Conservation (phyloP, 2,797 vertebrate species). For the Nyctibius grandis region DNA sequence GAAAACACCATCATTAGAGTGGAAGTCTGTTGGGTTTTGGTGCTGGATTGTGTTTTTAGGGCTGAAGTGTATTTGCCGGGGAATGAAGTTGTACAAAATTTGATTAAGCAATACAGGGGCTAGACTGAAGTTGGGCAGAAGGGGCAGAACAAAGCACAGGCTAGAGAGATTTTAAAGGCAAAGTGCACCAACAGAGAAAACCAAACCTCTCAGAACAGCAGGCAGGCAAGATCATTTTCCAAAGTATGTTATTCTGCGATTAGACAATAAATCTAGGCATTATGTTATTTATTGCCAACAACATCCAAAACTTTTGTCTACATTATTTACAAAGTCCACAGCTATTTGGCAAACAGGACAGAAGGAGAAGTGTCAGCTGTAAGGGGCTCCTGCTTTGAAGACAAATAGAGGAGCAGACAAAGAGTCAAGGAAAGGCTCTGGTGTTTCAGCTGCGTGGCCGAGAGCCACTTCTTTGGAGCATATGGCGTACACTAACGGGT, state of each 20-base stretch:
- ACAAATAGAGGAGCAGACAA: constrained; percentile 42
- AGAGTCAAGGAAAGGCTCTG: constrained; percentile 28
- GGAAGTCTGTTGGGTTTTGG: not conserved
- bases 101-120: not conserved
- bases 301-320: not conserved
- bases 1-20: not conserved
- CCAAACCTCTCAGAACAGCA: not conserved
- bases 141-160: not conserved
- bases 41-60: not conserved
- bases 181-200: not conserved
- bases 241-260: not conserved
- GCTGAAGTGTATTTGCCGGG: not conserved
- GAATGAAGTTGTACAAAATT: not conserved
- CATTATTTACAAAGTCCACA: not conserved
- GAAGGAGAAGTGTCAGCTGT: constrained; percentile 3
- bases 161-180: not conserved
- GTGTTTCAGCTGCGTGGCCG: constrained; percentile 32
- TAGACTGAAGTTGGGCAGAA: not conserved
- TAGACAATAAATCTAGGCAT: not conserved
- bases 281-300: not conserved
- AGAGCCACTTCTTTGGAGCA: constrained; percentile 48
- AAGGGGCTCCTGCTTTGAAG: constrained; percentile 34
- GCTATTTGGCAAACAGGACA: constrained; percentile 42
- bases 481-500: constrained; percentile 50
- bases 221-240: not conserved